Base-by-base conservation (phyloP, 2,888 invertebrate genomes). In the Morpho deidamia region DNA sequence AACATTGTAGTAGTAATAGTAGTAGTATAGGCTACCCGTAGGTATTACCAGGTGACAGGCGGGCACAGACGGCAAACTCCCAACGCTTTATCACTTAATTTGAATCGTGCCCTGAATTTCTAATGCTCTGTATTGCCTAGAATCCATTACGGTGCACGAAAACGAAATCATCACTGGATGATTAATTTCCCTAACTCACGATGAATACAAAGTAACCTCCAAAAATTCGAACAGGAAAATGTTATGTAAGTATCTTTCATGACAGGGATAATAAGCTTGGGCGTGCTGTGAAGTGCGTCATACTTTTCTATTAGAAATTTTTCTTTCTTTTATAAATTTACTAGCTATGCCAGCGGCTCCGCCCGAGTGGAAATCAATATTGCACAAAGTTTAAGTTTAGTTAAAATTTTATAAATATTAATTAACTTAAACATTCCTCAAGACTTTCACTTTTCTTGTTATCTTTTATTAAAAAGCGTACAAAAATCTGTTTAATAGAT, bases 11-110 rank as follows among this genome's bases (percentile, higher is more conserved):
- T 23, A 11, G 37, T 14, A 43, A 32, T 10, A 23, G 46, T 39
- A 14, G 23, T 46, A 46, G 23, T 23, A 39, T 23, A 46, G 46
- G 46, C 32, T 23, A 52, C 45, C 47, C 55, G 50, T 50, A 55
- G 55, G 50, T 71, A 76, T 75, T 74, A 73, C 72, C 65, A 66
- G 71, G 71, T 79, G 81, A 77, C 81, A 80, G 74, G 69, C 71
- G 74, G 66, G 72, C 69, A 59, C 71, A 73, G 71, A 73, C 76
- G 71, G 72, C 74, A 70, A 70, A 68, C 69, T 72, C 69, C 66
- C 69, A 75, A 72, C 81, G 81, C 78, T 83, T 84, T 83, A 83
- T 82, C 84, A 83, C 83, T 83, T 83, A 83, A 84, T 84, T 83
- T 81, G 82, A 85, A 81, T 81, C 84, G 83, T 83, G 84, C 74